Evolutionary conservation across 2,113 vertebrate genomes (phyloP).

Genomic region (Cyprinodon brontotheroides): DNA sequence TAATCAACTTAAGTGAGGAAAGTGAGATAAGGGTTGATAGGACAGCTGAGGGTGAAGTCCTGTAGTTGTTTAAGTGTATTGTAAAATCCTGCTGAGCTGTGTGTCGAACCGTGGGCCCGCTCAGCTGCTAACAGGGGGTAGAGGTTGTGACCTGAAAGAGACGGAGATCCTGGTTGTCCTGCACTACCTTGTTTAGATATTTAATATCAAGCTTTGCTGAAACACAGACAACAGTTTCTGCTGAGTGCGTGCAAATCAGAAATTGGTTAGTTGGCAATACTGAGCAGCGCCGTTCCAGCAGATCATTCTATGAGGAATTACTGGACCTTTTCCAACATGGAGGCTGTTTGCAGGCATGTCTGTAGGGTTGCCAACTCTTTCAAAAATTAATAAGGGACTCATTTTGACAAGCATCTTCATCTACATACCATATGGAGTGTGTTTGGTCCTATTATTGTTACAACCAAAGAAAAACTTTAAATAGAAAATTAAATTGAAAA

Average conservation of each 20-base stretch:
- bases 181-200: slow-evolving; percentile 55
- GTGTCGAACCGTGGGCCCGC: slow-evolving; percentile 8
- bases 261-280: slow-evolving; percentile 59
- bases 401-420: no score
- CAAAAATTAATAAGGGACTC: no score
- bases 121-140: slow-evolving; percentile 16
- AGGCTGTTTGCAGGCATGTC: slow-evolving; percentile 3
- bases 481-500: no score
- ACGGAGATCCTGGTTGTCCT: slow-evolving; percentile 1
- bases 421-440: no score
- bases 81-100: slow-evolving; percentile 58
- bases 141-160: slow-evolving; percentile 22
- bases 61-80: slow-evolving; percentile 28
- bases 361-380: not conserved
- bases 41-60: slow-evolving; percentile 33
- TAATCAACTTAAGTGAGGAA: slow-evolving; percentile 58
- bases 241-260: slow-evolving; percentile 51
- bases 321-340: slow-evolving; percentile 51
- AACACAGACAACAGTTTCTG: slow-evolving; percentile 51
- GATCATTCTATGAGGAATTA: slow-evolving; percentile 33
- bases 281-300: slow-evolving; percentile 14
- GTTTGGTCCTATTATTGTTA: no score
- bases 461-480: no score
- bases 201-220: slow-evolving; percentile 56
- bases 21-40: slow-evolving; percentile 1